Evolutionary conservation across 1,140 invertebrate species (phyloP).

Genomic region (Agrilus planipennis): DNA sequence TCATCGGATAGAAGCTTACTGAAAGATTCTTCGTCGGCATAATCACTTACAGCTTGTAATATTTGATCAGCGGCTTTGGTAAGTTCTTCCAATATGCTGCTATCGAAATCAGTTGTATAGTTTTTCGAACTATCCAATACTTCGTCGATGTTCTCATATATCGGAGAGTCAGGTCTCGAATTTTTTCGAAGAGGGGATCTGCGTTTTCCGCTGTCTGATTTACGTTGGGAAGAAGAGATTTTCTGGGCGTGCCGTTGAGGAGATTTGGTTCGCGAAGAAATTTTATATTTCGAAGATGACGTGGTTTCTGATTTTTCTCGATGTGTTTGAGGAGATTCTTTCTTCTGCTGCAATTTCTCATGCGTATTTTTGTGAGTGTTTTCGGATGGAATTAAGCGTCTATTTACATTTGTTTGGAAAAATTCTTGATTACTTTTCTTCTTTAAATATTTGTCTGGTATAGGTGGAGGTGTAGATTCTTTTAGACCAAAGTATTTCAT

Average conservation of each 20-base stretch:
- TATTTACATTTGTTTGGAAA: too few relatives aligned
- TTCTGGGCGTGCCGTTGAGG: neutral
- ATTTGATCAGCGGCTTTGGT: conserved; percentile 42
- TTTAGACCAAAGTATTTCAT: conserved; percentile 30
- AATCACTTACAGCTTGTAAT: conserved; percentile 39
- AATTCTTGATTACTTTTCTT: conserved; percentile 25
- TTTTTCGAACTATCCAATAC: conserved; percentile 10
- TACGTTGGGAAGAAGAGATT: conserved; percentile 5
- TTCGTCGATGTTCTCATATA: conserved; percentile 29
- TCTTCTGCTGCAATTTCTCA: neutral
- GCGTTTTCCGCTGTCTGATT: conserved; percentile 1
- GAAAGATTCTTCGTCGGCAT: conserved; percentile 39
- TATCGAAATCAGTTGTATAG: conserved; percentile 23
- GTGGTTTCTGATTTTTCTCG: neutral
- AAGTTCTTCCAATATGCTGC: conserved; percentile 37
- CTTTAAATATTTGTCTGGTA: conserved; percentile 15
- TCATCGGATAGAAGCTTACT: conserved; percentile 15
- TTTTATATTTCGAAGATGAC: conserved; percentile 10
- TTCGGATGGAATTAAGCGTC: too few relatives aligned
- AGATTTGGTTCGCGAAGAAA: conserved; percentile 6
- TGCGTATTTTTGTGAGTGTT: conserved; percentile 18
- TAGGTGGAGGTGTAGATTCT: conserved; percentile 13
- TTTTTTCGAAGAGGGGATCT: conserved; percentile 1
- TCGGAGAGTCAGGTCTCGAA: conserved; percentile 17
- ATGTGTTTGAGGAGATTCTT: too few relatives aligned